A percentile compares a stretch with the other conserved stretches of the same genome.
Evolutionary conservation across 2,113 vertebrate genomes (phyloP).

Genomic region (Catharus minimus): DNA sequence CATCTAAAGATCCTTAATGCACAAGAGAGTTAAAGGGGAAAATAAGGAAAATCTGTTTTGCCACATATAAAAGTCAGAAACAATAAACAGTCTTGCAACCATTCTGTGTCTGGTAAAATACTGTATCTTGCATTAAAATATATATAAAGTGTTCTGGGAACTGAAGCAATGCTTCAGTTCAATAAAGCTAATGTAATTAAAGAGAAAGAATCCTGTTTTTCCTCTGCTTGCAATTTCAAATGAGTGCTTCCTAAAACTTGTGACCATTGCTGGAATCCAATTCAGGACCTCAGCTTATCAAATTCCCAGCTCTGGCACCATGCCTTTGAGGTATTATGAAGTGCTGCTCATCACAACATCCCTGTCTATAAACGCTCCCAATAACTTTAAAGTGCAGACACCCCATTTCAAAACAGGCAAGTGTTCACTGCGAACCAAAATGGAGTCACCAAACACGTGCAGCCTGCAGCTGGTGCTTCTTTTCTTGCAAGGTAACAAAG

Average conservation of each 20-base stretch:
- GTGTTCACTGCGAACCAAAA: slow-evolving; percentile 61
- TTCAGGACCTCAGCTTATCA: slow-evolving; percentile 48
- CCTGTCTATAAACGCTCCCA: slow-evolving; percentile 44
- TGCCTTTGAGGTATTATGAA: slow-evolving; percentile 58
- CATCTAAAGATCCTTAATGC: slow-evolving; percentile 22
- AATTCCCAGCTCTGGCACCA: slow-evolving; percentile 31
- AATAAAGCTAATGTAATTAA: slow-evolving; percentile 64
- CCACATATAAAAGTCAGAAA: slow-evolving; percentile 64
- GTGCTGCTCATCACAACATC: slow-evolving; percentile 9
- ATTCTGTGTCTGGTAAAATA: background rate
- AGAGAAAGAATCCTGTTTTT: slow-evolving; percentile 42
- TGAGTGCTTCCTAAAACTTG: slow-evolving; percentile 48
- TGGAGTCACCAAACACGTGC: slow-evolving; percentile 47
- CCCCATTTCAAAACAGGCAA: slow-evolving; percentile 54
- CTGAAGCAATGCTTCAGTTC: slow-evolving; percentile 52
- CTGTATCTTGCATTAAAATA: slow-evolving; percentile 41
- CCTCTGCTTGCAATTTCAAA: slow-evolving; percentile 52
- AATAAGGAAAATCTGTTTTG: slow-evolving; percentile 59
- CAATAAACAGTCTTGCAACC: slow-evolving; percentile 39
- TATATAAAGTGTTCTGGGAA: slow-evolving; percentile 55
- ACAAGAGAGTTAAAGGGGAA: slow-evolving; percentile 32
- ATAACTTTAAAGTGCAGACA: slow-evolving; percentile 47
- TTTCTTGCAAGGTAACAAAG: slow-evolving; percentile 57
- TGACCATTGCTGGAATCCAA: slow-evolving; percentile 62
- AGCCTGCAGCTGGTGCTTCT: slow-evolving; percentile 28